A percentile compares a stretch with the other conserved stretches of the same genome.
Conservation (phyloP, 2,797 vertebrate species). For the Tangara arthus region DNA sequence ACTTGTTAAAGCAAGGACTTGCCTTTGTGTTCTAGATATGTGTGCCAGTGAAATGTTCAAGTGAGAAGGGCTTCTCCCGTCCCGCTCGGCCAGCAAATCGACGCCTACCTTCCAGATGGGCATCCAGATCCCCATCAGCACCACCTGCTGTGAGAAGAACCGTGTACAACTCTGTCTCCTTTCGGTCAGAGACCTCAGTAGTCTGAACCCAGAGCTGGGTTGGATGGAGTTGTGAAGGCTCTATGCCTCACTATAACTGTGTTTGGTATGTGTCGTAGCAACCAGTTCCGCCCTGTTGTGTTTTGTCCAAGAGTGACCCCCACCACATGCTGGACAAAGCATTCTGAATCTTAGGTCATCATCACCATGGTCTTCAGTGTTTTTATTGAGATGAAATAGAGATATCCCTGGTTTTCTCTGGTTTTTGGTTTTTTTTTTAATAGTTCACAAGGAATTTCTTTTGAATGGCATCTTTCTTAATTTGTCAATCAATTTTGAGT, state of each 20-base stretch:
- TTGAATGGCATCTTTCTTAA: constrained; percentile 60
- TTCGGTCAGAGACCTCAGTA: constrained; percentile 79
- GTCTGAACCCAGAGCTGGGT: constrained; percentile 72
- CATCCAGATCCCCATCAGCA: constrained; percentile 77
- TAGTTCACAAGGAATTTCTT: constrained; percentile 50
- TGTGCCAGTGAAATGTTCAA: constrained; percentile 51
- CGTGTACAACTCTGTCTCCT: constrained; percentile 75
- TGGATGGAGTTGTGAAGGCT: constrained; percentile 7
- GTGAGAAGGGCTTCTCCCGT: constrained; percentile 87
- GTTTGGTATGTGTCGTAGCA: constrained; percentile 46
- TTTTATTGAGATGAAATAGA: constrained; percentile 71
- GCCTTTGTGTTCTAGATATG: constrained; percentile 72
- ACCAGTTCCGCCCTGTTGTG: constrained; percentile 30
- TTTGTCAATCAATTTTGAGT: constrained; percentile 62
- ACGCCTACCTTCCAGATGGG: constrained; percentile 93
- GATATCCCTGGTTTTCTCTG: constrained; percentile 29
- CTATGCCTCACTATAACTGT: background rate
- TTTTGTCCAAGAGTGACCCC: constrained; percentile 34
- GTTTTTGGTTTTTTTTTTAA: background rate
- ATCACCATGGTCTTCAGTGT: constrained; percentile 80
- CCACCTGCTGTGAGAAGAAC: constrained; percentile 67
- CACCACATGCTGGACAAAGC: background rate
- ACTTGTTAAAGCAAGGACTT: constrained; percentile 22
- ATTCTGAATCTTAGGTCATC: constrained; percentile 58
- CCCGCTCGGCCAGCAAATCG: constrained; percentile 90